A percentile compares a stretch with the other conserved stretches of the same genome.
phyloP scores from a whole-genome alignment of 2,113 vertebrate species.

The Paraplagusia blochii region DNA sequence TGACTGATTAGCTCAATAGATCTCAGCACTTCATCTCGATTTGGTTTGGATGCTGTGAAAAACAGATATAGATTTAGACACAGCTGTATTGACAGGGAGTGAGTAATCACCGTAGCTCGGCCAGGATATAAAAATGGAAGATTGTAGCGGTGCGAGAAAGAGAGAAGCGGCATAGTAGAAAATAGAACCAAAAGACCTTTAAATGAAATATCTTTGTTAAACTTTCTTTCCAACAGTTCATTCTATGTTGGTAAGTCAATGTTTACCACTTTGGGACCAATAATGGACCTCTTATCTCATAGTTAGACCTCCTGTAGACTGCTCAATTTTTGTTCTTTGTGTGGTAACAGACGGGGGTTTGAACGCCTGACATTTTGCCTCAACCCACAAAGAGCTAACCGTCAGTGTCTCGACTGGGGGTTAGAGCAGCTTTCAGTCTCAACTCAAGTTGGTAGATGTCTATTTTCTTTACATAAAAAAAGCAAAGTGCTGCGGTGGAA shows the following conservation, averaged over 20 bases:
- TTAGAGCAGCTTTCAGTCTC: slow-evolving; percentile 5
- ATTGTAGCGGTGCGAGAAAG: slow-evolving; percentile 32
- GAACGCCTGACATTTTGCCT: no score
- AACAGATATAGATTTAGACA: slow-evolving; percentile 28
- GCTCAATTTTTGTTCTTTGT: no score
- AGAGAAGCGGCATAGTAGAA: slow-evolving; percentile 9
- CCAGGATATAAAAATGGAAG: slow-evolving; percentile 29
- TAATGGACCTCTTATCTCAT: no score
- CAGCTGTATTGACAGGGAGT: slow-evolving; percentile 14
- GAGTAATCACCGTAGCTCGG: slow-evolving; percentile 22
- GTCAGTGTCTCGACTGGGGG: not conserved
- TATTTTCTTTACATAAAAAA: slow-evolving; percentile 18
- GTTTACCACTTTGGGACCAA: no score
- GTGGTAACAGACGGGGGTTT: no score
- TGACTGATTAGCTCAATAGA: slow-evolving; percentile 55
- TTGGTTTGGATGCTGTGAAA: slow-evolving; percentile 24
- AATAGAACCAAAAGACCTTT: no score
- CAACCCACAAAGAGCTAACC: no score
- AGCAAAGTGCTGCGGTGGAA: not conserved
- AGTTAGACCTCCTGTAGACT: no score
- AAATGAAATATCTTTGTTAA: no score
- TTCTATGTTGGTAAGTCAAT: no score
- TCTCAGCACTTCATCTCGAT: slow-evolving; percentile 41
- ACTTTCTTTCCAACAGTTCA: no score
- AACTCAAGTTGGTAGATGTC: slow-evolving; percentile 6